Evolutionary conservation across 2,888 invertebrate genomes (phyloP).

Genomic region (Gymnocheta viridis): DNA sequence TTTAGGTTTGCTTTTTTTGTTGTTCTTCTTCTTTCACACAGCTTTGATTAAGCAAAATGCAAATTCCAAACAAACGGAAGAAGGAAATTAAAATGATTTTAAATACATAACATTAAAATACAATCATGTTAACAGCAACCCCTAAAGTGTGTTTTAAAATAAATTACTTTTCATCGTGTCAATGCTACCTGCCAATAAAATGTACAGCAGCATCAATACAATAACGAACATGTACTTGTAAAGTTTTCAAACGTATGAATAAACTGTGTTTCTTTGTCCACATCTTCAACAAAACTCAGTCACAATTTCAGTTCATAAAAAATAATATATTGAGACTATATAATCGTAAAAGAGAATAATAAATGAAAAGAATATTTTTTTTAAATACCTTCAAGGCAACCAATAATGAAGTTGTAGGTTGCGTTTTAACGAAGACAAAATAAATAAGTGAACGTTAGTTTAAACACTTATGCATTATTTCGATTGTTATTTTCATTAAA

Average conservation of each 20-base stretch:
- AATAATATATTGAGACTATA: not conserved
- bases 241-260: not conserved
- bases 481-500: too few species aligned
- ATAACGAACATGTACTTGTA: not conserved
- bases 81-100: slow-evolving; percentile 7
- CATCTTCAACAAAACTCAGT: slow-evolving; percentile 5
- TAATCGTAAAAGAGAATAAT: slow-evolving; percentile 11
- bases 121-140: not conserved
- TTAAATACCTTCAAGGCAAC: slow-evolving; percentile 12
- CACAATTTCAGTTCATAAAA: slow-evolving; percentile 21
- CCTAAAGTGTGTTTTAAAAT: slow-evolving; percentile 4
- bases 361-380: slow-evolving; percentile 31
- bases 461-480: too few species aligned
- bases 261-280: not conserved
- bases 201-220: not conserved
- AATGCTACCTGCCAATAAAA: not conserved
- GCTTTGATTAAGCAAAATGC: not conserved
- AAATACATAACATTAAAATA: not conserved
- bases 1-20: not conserved
- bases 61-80: not conserved
- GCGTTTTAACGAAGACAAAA: not conserved
- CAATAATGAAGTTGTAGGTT: slow-evolving; percentile 8
- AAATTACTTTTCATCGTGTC: not conserved
- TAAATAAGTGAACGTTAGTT: not conserved
- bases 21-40: too few species aligned